phyloP scores from a whole-genome alignment of 2,888 invertebrate genomes.

The Microctonus aethiopoides region DNA sequence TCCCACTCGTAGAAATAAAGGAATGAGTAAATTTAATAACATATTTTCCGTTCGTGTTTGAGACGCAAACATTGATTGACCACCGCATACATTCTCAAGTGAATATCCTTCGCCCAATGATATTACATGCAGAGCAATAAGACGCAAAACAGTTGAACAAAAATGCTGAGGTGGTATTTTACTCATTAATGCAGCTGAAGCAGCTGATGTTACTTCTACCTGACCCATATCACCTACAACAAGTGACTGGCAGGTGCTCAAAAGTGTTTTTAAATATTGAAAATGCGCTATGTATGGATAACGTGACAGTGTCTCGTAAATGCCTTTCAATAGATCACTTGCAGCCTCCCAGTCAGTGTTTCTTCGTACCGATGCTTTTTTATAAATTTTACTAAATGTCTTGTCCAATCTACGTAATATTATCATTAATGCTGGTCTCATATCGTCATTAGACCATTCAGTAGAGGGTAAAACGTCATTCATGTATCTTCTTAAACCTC shows the following conservation, averaged over 20 bases:
- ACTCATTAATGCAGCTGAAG: conserved; percentile 83
- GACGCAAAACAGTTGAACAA: conserved; percentile 94
- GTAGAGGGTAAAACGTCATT: conserved; percentile 91
- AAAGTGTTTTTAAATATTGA: conserved; percentile 91
- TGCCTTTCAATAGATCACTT: conserved; percentile 90
- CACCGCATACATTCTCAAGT: conserved; percentile 94
- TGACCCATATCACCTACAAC: conserved; percentile 82
- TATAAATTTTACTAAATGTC: conserved; percentile 96
- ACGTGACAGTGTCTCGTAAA: conserved; percentile 92
- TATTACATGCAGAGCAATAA: conserved; percentile 94
- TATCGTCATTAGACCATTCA: conserved; percentile 94
- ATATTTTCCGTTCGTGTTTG: conserved; percentile 95
- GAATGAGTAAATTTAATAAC: conserved; percentile 95
- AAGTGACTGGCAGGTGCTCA: conserved; percentile 86
- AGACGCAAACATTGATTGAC: conserved; percentile 86
- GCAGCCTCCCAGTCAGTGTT: conserved; percentile 99
- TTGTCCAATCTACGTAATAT: conserved; percentile 94
- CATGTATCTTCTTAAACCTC: conserved; percentile 93
- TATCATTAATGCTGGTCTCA: conserved; percentile 91
- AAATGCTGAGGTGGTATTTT: conserved; percentile 95
- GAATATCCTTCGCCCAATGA: conserved; percentile 92
- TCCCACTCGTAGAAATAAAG: conserved; percentile 93
- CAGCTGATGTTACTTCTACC: conserved; percentile 84
- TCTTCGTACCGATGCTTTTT: conserved; percentile 91
- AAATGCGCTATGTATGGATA: conserved; percentile 97